Evolutionary conservation across 2,888 invertebrate species (phyloP).

Genomic region (Erynnis tages): DNA sequence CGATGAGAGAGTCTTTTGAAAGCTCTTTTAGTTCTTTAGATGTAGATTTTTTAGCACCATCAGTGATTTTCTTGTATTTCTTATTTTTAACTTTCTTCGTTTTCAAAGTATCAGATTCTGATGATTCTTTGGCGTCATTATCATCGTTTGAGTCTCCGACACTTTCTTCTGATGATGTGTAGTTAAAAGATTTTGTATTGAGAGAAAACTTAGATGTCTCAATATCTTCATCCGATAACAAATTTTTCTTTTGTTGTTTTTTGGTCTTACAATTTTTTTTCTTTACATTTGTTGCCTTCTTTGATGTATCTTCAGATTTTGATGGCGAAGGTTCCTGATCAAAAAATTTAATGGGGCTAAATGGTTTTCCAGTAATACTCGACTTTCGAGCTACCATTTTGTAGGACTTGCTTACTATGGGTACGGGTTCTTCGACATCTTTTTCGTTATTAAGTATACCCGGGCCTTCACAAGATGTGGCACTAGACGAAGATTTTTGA

Average conservation of each 20-base stretch:
- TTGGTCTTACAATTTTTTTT: conserved; percentile 52
- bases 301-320: conserved; percentile 46
- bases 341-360: conserved; percentile 69
- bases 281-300: conserved; percentile 41
- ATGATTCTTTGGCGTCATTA: conserved; percentile 68
- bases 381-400: conserved; percentile 79
- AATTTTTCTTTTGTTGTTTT: conserved; percentile 54
- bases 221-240: conserved; percentile 66
- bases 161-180: conserved; percentile 72
- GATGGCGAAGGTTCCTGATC: conserved; percentile 52
- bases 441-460: conserved; percentile 41
- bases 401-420: conserved; percentile 74
- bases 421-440: conserved; percentile 60
- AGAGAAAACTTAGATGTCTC: conserved; percentile 69
- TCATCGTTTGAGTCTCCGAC: conserved; percentile 72
- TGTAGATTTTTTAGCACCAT: conserved; percentile 58
- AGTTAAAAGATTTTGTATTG: conserved; percentile 58
- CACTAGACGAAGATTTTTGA: conserved; percentile 39
- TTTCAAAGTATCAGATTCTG: conserved; percentile 62
- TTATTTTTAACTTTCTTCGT: conserved; percentile 64
- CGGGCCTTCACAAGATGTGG: conserved; percentile 41
- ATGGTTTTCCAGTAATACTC: conserved; percentile 75
- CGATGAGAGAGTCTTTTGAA: conserved; percentile 69
- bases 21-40: conserved; percentile 73
- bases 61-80: conserved; percentile 68